phyloP scores from a whole-genome alignment of 2,888 invertebrate species.

The Rhagophthalmus giganteus region DNA sequence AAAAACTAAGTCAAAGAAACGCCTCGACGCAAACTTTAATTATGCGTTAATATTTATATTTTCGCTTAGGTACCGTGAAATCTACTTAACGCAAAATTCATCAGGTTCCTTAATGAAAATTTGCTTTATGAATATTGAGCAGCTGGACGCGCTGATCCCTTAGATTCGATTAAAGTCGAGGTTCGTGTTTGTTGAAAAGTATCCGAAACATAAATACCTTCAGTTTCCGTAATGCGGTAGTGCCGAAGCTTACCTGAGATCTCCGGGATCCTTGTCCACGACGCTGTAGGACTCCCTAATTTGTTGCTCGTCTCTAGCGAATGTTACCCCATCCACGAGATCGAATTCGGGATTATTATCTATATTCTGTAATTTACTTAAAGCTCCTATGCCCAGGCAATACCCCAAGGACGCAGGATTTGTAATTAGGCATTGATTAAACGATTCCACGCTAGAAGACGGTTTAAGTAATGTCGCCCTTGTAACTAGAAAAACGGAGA shows the following conservation, averaged over 20 bases:
- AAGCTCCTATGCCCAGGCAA: conserved; percentile 72
- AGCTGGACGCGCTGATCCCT: too few species aligned
- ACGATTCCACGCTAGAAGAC: conserved; percentile 38
- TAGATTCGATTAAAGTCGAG: too few species aligned
- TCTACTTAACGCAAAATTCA: too few species aligned
- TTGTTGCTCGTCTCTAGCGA: conserved; percentile 67
- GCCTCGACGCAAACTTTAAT: too few species aligned
- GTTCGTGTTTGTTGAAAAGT: too few species aligned
- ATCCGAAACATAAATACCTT: too few species aligned
- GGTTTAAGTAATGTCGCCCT: conserved; percentile 3
- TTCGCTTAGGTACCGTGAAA: too few species aligned
- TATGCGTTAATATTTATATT: too few species aligned
- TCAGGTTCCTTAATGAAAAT: too few species aligned
- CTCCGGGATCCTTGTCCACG: conserved; percentile 73
- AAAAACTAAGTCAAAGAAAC: too few species aligned
- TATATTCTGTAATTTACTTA: conserved; percentile 66
- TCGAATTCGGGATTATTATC: conserved; percentile 70
- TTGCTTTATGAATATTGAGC: too few species aligned
- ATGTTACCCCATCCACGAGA: conserved; percentile 65
- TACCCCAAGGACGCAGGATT: conserved; percentile 58
- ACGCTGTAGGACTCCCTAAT: conserved; percentile 68
- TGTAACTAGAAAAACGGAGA: conserved; percentile 1
- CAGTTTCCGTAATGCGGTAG: too few species aligned
- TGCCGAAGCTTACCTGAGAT: conserved; percentile 62
- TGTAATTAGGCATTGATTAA: conserved; percentile 57